phyloP scores from a whole-genome alignment of 2,797 vertebrate species.

The Microcaecilia unicolor region DNA sequence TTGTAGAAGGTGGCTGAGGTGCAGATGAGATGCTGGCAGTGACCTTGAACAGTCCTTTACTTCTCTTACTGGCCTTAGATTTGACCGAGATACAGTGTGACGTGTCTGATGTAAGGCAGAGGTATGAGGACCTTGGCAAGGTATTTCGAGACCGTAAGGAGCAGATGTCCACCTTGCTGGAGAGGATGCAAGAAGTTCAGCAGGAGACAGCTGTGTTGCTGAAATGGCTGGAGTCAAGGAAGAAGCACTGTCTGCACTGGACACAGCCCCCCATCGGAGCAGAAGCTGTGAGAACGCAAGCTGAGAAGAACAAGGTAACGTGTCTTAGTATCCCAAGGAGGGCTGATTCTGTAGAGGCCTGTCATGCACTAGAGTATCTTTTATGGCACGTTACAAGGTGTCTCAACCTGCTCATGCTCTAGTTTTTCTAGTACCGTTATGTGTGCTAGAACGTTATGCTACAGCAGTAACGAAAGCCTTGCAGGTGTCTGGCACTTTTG shows the following conservation, averaged over 20 bases:
- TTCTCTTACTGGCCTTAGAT: slow-evolving; percentile 64
- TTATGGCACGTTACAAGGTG: too few species aligned
- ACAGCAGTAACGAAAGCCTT: too few species aligned
- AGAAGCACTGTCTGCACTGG: slow-evolving; percentile 55
- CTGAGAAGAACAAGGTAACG: slow-evolving; percentile 90
- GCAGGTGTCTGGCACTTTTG: too few species aligned
- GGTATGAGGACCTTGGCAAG: slow-evolving; percentile 68
- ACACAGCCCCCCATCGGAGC: slow-evolving; percentile 71
- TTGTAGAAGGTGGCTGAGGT: too few species aligned
- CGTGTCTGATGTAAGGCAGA: slow-evolving; percentile 73
- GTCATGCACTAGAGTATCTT: too few species aligned
- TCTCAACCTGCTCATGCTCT: too few species aligned
- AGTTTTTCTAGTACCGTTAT: too few species aligned
- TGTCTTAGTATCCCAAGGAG: too few species aligned
- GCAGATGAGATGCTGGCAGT: too few species aligned
- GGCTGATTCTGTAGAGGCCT: too few species aligned
- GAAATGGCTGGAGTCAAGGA: slow-evolving; percentile 80
- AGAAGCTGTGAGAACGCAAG: slow-evolving; percentile 76
- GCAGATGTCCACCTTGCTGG: slow-evolving; percentile 61
- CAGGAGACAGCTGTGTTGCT: slow-evolving; percentile 59
- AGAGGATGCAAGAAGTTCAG: slow-evolving; percentile 63
- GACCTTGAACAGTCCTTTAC: too few species aligned
- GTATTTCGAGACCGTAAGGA: slow-evolving; percentile 58
- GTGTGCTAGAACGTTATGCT: too few species aligned
- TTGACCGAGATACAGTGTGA: slow-evolving; percentile 90